phyloP scores from a whole-genome alignment of 2,797 vertebrate species.

The Anguilla anguilla region DNA sequence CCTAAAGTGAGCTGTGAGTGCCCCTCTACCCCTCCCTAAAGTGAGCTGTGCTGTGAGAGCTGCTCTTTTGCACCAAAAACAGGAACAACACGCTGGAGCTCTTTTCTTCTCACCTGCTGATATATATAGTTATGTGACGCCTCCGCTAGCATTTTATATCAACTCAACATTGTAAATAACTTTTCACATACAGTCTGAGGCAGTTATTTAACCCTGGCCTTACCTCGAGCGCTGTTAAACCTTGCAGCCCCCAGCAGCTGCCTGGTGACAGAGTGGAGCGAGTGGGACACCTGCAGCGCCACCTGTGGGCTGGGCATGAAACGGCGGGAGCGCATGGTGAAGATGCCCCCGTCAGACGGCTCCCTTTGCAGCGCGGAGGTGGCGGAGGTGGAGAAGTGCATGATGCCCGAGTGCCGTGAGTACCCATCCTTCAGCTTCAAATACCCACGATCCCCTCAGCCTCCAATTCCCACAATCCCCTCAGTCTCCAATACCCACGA shows the following conservation, averaged over 20 bases:
- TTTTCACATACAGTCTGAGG: neutral
- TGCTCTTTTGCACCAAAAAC: no score
- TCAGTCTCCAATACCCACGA: neutral
- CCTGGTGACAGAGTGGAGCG: conserved; percentile 93
- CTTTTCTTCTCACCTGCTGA: no score
- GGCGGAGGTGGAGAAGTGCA: conserved; percentile 94
- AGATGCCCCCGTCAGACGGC: conserved; percentile 92
- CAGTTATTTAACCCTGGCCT: neutral
- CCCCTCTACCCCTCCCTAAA: no score
- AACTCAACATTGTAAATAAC: neutral
- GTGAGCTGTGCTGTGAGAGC: no score
- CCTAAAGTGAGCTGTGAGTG: no score
- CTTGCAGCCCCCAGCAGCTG: conserved; percentile 88
- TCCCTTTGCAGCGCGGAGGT: conserved; percentile 92
- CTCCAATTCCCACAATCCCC: neutral
- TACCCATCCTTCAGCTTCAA: conserved; percentile 39
- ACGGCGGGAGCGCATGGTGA: conserved; percentile 92
- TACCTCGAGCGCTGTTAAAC: neutral
- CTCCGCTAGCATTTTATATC: no score
- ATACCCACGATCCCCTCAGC: neutral
- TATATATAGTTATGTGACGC: no score
- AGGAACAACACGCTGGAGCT: no score
- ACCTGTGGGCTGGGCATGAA: conserved; percentile 93
- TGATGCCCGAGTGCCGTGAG: conserved; percentile 99
- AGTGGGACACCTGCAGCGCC: conserved; percentile 96